These are phyloP conservation scores for Melinaea menophilus DNA, from an alignment of 2,888 invertebrate species.

Conservation along the genomic window DNA sequence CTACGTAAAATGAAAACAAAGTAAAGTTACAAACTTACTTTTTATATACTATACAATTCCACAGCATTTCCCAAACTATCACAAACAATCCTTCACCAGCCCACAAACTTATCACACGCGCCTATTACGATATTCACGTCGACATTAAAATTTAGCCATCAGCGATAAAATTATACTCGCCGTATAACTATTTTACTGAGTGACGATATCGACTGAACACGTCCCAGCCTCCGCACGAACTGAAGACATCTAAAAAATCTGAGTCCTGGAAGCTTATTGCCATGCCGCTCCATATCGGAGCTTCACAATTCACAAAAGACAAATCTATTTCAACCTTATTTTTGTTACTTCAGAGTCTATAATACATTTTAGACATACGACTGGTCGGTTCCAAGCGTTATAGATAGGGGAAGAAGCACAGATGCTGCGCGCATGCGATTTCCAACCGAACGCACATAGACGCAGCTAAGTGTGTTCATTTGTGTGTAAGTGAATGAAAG, in stretches of 20 bases:
- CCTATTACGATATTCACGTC: slow-evolving; percentile 34
- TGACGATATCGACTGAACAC: slow-evolving; percentile 42
- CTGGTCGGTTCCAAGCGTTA: slow-evolving; percentile 35
- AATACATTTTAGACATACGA: slow-evolving; percentile 23
- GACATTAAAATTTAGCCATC: slow-evolving; percentile 37
- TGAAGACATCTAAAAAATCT: slow-evolving; percentile 71
- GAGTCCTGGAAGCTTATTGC: slow-evolving; percentile 71
- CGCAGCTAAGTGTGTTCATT: slow-evolving; percentile 33
- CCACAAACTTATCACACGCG: slow-evolving; percentile 43
- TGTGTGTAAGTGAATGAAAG: slow-evolving; percentile 42
- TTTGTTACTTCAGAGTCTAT: slow-evolving; percentile 18
- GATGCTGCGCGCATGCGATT: slow-evolving; percentile 76
- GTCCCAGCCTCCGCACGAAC: slow-evolving; percentile 60
- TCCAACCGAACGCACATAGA: slow-evolving; percentile 41
- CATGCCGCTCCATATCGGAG: slow-evolving; percentile 57
- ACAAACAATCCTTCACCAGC: slow-evolving; percentile 35
- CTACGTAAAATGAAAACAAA: slow-evolving; percentile 22
- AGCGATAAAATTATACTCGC: slow-evolving; percentile 39
- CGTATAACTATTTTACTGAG: slow-evolving; percentile 50
- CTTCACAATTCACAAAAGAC: slow-evolving; percentile 32
- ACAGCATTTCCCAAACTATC: slow-evolving; percentile 36
- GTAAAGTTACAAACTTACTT: slow-evolving; percentile 43
- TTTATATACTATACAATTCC: slow-evolving; percentile 33
- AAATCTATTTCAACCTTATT: slow-evolving; percentile 34
- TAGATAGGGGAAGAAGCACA: slow-evolving; percentile 66